Conservation (phyloP, 2,113 vertebrate species). For the Nycticryphes semicollaris region DNA sequence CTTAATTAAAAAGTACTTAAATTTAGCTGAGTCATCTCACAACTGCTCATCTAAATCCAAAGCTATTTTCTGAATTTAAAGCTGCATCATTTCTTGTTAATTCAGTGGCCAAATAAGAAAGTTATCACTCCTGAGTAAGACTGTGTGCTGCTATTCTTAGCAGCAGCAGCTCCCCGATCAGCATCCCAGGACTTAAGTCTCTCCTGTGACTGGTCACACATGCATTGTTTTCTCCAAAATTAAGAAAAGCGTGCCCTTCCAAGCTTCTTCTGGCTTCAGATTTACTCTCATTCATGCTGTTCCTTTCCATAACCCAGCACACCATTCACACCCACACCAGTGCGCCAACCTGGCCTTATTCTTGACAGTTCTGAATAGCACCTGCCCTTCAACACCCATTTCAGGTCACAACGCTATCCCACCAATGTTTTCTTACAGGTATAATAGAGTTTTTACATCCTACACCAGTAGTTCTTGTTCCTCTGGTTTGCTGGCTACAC, state of each 20-base stretch:
- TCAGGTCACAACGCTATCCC: background rate
- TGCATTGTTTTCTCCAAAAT: background rate
- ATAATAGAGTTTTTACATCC: background rate
- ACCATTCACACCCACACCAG: background rate
- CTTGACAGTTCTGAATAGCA: background rate
- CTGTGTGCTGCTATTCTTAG: background rate
- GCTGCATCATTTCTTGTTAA: conserved; percentile 11
- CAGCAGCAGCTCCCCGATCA: background rate
- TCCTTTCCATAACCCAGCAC: background rate
- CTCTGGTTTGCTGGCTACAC: conserved; percentile 46
- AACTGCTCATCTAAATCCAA: conserved; percentile 9
- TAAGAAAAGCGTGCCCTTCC: background rate
- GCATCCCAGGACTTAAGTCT: background rate
- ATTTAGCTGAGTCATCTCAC: conserved; percentile 32
- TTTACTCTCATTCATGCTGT: background rate
- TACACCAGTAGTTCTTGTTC: conserved; percentile 38
- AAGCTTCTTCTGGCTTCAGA: background rate
- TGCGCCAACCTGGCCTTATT: background rate
- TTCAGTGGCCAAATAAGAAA: conserved; percentile 11
- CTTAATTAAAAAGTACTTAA: conserved; percentile 37
- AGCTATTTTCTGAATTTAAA: conserved; percentile 43
- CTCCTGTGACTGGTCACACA: background rate
- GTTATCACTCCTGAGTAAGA: background rate
- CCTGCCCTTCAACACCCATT: background rate
- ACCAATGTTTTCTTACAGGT: background rate